A percentile compares a stretch with the other conserved stretches of the same genome.
Conservation (phyloP, 1,140 invertebrate species). For the Caenorhabditis tropicalis region DNA sequence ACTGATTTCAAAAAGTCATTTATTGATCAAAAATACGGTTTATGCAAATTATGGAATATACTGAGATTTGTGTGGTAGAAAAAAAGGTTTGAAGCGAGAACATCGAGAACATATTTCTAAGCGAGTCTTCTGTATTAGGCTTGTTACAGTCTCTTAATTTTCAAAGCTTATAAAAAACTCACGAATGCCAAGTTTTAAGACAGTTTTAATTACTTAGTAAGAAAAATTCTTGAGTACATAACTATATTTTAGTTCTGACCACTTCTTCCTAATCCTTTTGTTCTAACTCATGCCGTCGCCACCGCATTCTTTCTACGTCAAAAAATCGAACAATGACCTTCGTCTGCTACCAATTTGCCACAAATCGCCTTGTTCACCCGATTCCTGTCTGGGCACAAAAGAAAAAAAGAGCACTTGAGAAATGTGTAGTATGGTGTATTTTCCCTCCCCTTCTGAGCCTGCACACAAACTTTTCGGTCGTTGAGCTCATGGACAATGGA, state of each 20-base stretch:
- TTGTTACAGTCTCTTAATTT: too few species aligned
- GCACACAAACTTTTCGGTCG: conserved; percentile 6
- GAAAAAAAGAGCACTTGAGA: conserved; percentile 29
- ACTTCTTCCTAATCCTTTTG: not conserved
- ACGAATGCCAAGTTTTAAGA: too few species aligned
- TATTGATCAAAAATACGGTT: too few species aligned
- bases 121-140: too few species aligned
- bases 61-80: too few species aligned
- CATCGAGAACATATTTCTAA: too few species aligned
- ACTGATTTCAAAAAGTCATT: too few species aligned
- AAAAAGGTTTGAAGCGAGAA: too few species aligned
- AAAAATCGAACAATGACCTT: not conserved
- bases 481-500: conserved; percentile 23
- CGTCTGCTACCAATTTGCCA: not conserved
- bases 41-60: too few species aligned
- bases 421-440: conserved; percentile 40
- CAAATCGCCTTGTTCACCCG: conserved; percentile 7
- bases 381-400: conserved; percentile 24
- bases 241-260: not conserved
- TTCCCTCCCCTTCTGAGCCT: not conserved
- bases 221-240: too few species aligned
- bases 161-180: too few species aligned
- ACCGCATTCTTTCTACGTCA: not conserved
- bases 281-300: not conserved
- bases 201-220: too few species aligned